Percentiles rank a stretch among this genome's conserved stretches.
These are phyloP conservation scores for Ictalurus punctatus DNA, from an alignment of 2,113 vertebrate species.

Conservation along the genomic window DNA sequence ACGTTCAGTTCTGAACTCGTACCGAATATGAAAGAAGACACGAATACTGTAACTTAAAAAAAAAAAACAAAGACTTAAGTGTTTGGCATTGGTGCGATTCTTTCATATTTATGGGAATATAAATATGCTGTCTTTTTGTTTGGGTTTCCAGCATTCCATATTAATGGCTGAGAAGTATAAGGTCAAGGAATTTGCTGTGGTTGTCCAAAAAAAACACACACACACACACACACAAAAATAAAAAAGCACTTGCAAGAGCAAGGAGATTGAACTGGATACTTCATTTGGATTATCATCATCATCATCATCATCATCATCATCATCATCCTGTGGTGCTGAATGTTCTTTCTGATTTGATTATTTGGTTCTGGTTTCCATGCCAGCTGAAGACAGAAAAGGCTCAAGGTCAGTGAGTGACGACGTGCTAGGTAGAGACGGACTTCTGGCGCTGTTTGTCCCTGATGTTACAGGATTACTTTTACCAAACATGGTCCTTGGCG, in stretches of 20 bases:
- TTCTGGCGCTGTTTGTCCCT: background rate
- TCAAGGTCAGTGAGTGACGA: background rate
- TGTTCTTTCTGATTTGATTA: background rate
- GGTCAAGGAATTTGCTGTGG: background rate
- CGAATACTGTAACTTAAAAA: background rate
- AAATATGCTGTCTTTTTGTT: background rate
- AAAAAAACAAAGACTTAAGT: background rate
- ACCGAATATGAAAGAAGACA: background rate
- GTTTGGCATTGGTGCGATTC: background rate
- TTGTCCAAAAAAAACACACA: background rate
- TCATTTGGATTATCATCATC: background rate
- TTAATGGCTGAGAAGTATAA: background rate
- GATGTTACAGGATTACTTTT: background rate
- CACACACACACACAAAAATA: no score
- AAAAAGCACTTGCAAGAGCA: background rate
- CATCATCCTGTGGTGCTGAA: background rate
- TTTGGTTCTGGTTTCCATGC: conserved; percentile 1
- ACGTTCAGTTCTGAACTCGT: background rate
- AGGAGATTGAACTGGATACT: background rate
- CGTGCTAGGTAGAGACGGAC: background rate
- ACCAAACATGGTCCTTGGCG: background rate
- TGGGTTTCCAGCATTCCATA: background rate
- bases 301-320: no score
- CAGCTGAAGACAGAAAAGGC: background rate
- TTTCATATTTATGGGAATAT: background rate